Percentiles rank a stretch among this genome's conserved stretches.
Evolutionary conservation across 2,888 invertebrate genomes (phyloP).

Genomic region (Parnassius smintheus): DNA sequence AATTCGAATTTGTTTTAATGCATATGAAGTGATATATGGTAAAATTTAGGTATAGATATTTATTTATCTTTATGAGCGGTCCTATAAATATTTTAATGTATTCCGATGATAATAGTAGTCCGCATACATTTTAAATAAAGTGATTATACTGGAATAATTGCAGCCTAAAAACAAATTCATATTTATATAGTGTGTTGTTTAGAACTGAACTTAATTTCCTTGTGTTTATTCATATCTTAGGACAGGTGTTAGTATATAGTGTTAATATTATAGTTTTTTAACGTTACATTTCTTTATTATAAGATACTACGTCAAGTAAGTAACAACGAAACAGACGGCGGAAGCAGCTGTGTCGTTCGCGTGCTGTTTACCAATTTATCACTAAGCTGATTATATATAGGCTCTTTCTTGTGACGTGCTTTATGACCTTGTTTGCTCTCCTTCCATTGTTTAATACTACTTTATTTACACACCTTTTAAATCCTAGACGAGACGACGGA

Average conservation of each 20-base stretch:
- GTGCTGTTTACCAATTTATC: slow-evolving; percentile 81
- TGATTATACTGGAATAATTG: too few species aligned
- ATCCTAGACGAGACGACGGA: slow-evolving; percentile 42
- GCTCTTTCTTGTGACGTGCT: slow-evolving; percentile 72
- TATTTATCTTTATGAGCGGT: too few species aligned
- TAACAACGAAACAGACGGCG: slow-evolving; percentile 41
- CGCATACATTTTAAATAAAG: too few species aligned
- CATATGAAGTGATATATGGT: too few species aligned
- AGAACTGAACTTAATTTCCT: too few species aligned
- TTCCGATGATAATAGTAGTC: too few species aligned
- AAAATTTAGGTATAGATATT: too few species aligned
- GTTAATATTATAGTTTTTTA: not conserved
- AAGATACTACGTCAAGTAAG: slow-evolving; percentile 24
- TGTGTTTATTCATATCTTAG: too few species aligned
- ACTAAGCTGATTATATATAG: slow-evolving; percentile 81
- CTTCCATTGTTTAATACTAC: slow-evolving; percentile 63
- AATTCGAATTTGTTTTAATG: too few species aligned
- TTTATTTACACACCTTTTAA: slow-evolving; percentile 67
- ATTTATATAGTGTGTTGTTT: too few species aligned
- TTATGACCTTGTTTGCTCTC: slow-evolving; percentile 74
- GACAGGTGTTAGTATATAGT: not conserved
- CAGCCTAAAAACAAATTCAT: too few species aligned
- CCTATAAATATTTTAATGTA: too few species aligned
- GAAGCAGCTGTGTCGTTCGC: slow-evolving; percentile 78
- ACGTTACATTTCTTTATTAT: slow-evolving; percentile 20